Conservation (phyloP, 2,113 vertebrate species). For the Lycocorax pyrrhopterus region DNA sequence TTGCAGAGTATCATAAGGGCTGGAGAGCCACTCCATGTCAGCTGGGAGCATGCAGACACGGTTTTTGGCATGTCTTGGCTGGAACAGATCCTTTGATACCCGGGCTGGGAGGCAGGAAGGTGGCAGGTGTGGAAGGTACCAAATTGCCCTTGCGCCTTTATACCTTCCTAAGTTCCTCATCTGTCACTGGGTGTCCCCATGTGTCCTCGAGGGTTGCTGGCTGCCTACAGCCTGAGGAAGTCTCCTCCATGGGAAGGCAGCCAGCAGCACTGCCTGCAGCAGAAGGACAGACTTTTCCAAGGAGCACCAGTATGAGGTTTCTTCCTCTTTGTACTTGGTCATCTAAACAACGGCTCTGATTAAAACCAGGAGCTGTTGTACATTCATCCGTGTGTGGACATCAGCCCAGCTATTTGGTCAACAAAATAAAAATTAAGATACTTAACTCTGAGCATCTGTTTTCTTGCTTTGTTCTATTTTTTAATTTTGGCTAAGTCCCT, state of each 20-base stretch:
- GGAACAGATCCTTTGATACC: not conserved
- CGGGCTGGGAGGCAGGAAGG: not conserved
- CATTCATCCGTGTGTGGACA: rapidly evolving
- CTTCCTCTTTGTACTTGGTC: not conserved
- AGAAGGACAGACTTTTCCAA: not conserved
- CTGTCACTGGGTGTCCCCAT: rapidly evolving
- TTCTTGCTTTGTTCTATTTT: conserved; percentile 16
- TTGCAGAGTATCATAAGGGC: rapidly evolving
- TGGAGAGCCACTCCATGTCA: not conserved
- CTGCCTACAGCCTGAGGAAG: not conserved
- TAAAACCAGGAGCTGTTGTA: conserved; percentile 8
- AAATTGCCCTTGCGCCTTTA: not conserved
- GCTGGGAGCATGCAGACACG: not conserved
- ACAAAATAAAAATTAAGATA: conserved; percentile 1
- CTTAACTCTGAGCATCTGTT: conserved; percentile 30
- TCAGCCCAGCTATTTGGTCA: conserved; percentile 13
- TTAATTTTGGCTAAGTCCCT: not conserved
- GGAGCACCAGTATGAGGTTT: not conserved
- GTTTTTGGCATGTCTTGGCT: not conserved
- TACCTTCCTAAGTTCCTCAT: rapidly evolving
- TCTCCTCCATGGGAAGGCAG: rapidly evolving
- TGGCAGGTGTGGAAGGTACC: not conserved
- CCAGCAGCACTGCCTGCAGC: not conserved
- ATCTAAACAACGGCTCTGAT: not conserved
- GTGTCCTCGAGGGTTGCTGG: rapidly evolving